These are phyloP conservation scores for Streptopelia turtur DNA, from an alignment of 2,797 vertebrate genomes.

Conservation along the genomic window DNA sequence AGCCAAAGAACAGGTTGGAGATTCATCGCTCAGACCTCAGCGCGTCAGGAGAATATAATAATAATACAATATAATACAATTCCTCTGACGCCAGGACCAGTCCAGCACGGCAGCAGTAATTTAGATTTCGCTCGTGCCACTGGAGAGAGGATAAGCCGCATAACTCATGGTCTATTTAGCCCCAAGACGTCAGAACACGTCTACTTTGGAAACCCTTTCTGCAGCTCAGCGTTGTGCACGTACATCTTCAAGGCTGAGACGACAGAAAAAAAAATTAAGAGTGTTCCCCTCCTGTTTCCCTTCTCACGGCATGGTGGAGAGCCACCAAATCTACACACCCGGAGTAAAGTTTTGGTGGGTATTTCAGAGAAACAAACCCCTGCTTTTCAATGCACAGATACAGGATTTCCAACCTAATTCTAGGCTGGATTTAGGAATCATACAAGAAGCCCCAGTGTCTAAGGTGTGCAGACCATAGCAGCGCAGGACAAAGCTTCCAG, in stretches of 20 bases:
- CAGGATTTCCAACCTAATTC: neutral
- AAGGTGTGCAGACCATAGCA: neutral
- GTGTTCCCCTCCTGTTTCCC: neutral
- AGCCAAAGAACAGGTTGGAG: neutral
- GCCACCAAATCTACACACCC: neutral
- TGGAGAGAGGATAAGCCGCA: neutral
- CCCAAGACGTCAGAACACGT: neutral
- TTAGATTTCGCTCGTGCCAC: neutral
- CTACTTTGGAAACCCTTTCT: neutral
- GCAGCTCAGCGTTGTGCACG: rapidly evolving
- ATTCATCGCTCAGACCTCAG: rapidly evolving
- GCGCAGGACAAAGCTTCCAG: rapidly evolving
- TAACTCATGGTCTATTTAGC: neutral
- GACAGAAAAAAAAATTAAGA: neutral
- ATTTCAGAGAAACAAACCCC: neutral
- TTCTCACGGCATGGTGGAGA: neutral
- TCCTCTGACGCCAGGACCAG: neutral
- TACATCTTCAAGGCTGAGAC: neutral
- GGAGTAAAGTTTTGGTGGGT: neutral
- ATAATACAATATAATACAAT: too few species aligned
- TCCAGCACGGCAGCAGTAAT: neutral
- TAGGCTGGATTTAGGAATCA: neutral
- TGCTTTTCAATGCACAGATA: neutral
- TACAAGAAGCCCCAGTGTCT: neutral
- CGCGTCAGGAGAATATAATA: too few species aligned